A percentile compares a stretch with the other conserved stretches of the same genome.
Evolutionary conservation across 2,888 invertebrate species (phyloP).

Genomic region (Agelastica alni): DNA sequence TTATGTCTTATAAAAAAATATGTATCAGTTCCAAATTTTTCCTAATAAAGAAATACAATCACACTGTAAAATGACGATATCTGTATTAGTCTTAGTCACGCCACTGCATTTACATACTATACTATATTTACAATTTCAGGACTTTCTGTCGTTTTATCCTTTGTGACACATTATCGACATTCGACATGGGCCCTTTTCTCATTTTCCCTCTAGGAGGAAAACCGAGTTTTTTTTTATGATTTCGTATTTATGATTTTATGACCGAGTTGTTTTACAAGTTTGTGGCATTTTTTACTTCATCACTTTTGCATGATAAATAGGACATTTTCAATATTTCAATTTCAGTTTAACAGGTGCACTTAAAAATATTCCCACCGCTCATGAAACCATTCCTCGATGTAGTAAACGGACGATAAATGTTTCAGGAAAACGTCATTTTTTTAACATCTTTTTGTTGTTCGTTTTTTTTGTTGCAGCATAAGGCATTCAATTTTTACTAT

Average conservation of each 20-base stretch:
- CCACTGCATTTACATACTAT: background rate
- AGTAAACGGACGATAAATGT: background rate
- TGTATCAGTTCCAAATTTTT: too few relatives aligned
- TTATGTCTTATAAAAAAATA: too few relatives aligned
- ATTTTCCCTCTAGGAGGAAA: constrained; percentile 4
- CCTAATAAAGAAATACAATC: too few relatives aligned
- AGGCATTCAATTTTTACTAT: too few relatives aligned
- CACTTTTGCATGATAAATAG: constrained; percentile 3
- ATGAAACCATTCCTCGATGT: constrained; percentile 1
- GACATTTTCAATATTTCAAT: constrained; percentile 7
- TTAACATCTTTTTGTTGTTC: too few relatives aligned
- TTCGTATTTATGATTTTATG: constrained; percentile 23
- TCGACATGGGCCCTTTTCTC: constrained; percentile 3
- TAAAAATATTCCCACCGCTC: background rate
- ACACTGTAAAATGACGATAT: too few relatives aligned
- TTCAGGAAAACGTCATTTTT: background rate
- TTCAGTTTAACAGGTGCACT: background rate
- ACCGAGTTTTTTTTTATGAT: constrained; percentile 19
- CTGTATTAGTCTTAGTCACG: background rate
- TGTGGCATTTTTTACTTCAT: constrained; percentile 12
- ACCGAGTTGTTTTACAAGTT: constrained; percentile 19
- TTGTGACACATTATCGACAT: constrained; percentile 23
- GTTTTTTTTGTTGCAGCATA: too few relatives aligned
- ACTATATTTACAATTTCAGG: constrained; percentile 8
- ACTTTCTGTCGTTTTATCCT: constrained; percentile 15